Evolutionary conservation across 2,888 invertebrate species (phyloP), one percentile per base, ranked within the genome.

Genomic region (Petrophora chlorosata): DNA sequence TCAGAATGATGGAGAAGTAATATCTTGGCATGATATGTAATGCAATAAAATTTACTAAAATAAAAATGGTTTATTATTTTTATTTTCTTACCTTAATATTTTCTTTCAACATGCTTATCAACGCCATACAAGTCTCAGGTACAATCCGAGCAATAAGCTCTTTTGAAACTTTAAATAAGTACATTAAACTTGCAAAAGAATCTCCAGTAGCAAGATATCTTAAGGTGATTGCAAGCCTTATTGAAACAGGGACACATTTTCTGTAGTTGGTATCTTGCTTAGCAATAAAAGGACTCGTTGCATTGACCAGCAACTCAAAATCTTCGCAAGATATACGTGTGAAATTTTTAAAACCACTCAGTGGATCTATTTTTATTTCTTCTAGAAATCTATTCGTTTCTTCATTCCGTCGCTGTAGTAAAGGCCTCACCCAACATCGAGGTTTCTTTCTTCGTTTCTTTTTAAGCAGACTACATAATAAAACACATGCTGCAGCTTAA

Each of bases 381-480:
- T 57, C 51, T 57, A 54, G 7, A 54, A 57, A 55, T 53, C 15
- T 55, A 40, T 53, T 58, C 47, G 50, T 50, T 53, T 53, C 47
- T 58, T 58, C 45, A 50, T 58, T 49, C 5, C 56, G 53, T 48
- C 53, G 49, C 47, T 52, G 44, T 52, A 47, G 47, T 5, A 51
- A 55, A 13, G 43, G 55, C 53, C 51, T 56, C 55, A 49, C 26
- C 55, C 55, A 55, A 53, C 47, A 58, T 23, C 53, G 58, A 48
- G 53, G 59, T 56, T 56, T 53, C 48, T 53, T 53, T n/a, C 53
- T 56, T 39, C 48, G 51, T 46, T 57, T 50, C 46, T 56, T 57
- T 57, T 48, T 51, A 57, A 26, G 26, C 10, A 26, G 26, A 26
- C 26, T 26, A 26, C 26, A 26, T 26, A 26, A 10, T 26, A 49